A percentile compares a stretch with the other conserved stretches of the same genome.
Conservation (phyloP, 1,140 invertebrate species). For the Ruditapes philippinarum region DNA sequence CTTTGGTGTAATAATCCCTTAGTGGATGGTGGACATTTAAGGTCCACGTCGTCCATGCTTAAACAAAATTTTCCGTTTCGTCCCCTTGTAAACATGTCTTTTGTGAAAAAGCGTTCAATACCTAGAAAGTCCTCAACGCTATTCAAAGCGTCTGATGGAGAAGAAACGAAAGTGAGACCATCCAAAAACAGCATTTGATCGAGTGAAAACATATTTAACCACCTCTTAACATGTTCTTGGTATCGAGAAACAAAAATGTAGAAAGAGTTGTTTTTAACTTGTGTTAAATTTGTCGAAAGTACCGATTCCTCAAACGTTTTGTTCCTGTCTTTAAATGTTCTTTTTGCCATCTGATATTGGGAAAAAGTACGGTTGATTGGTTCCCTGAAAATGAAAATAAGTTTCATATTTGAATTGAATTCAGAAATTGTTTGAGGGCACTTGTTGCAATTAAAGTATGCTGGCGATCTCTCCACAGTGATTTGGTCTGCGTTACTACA, state of each 20-base stretch:
- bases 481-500: slow-evolving; percentile 75
- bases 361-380: slow-evolving; percentile 96
- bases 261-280: slow-evolving; percentile 47
- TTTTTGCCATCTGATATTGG: slow-evolving; percentile 90
- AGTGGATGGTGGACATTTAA: slow-evolving; percentile 93
- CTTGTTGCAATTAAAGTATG: slow-evolving; percentile 88
- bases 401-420: slow-evolving; percentile 94
- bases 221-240: slow-evolving; percentile 91
- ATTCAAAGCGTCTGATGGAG: slow-evolving; percentile 94
- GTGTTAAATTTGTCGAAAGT: slow-evolving; percentile 15
- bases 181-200: slow-evolving; percentile 94
- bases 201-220: slow-evolving; percentile 92
- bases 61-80: slow-evolving; percentile 84
- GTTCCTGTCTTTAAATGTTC: slow-evolving; percentile 16
- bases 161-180: slow-evolving; percentile 93
- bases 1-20: slow-evolving; percentile 95
- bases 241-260: slow-evolving; percentile 95
- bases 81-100: slow-evolving; percentile 89
- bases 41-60: slow-evolving; percentile 56
- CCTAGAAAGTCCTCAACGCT: slow-evolving; percentile 94
- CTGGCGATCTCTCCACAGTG: slow-evolving; percentile 87
- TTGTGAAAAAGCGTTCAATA: slow-evolving; percentile 92
- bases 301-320: slow-evolving; percentile 69
- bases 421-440: slow-evolving; percentile 93
- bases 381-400: slow-evolving; percentile 95